Evolutionary conservation across 2,797 vertebrate genomes (phyloP), one percentile per base, ranked within the genome.

Genomic region (Discoglossus pictus): DNA sequence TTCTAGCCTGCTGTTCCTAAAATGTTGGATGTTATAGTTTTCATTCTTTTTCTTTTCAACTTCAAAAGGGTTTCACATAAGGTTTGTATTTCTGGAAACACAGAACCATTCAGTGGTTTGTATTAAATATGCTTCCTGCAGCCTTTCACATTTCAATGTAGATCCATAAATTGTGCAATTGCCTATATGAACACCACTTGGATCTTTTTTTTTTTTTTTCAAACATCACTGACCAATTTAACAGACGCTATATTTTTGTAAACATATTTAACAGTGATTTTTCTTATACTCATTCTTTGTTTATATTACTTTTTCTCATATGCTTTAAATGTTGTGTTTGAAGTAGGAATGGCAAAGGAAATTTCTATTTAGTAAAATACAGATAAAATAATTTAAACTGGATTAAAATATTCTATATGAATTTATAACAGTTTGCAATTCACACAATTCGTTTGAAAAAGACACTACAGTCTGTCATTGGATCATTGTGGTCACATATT

Each of bases 81-180:
- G 68, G 68, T 70, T 70, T 64, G 31, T 70, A 63, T 70, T 70
- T 70, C 55, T 70, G 16, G 16, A 44, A 58, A 70, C 68, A 64
- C 68, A 70, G 52, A 44, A 60, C 68, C 38, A 70, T 70, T 70
- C 68, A 70, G 68, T 21, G 68, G 40, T 63, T 70, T 52, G 64
- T 70, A 70, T 70, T 70, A 70, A 70, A 64, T 70, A 35, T 63
- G 68, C 60, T 70, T 70, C 68, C 68, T 70, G 68, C 52, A 70
- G 68, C 60, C 60, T 47, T 63, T 63, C 54, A 62, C 68, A 47
- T 62, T 56, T 70, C 40, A 58, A 51, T 70, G 63, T 64, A 43
- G 68, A 48, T 63, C 36, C 68, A 70, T 70, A 70, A 70, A 70
- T 70, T 70, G 53, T 43, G 44, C 20, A 50, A 56, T 56, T 52